These are phyloP conservation scores for Parazoanthus swiftii DNA, from an alignment of 92 coral and sea anemone genomes.

Conservation along the genomic window DNA sequence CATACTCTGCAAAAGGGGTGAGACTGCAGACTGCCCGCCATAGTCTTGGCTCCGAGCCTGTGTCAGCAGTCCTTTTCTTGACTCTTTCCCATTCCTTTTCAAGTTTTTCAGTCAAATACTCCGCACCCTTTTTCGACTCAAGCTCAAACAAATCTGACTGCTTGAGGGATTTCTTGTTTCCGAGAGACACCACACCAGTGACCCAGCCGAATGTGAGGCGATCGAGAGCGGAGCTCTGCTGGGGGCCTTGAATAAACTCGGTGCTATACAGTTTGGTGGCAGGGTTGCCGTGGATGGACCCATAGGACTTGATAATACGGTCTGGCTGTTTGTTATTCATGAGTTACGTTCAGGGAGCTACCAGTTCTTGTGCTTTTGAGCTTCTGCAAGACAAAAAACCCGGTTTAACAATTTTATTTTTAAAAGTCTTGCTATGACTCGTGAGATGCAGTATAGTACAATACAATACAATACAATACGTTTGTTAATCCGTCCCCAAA, in stretches of 20 bases:
- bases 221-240: constrained; percentile 33
- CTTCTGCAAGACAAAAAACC: neutral
- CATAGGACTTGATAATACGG: constrained; percentile 23
- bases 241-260: constrained; percentile 41
- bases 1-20: constrained; percentile 14
- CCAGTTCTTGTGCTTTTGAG: neutral
- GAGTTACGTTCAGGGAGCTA: too few species aligned
- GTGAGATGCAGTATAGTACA: too few species aligned
- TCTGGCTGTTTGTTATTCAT: constrained; percentile 4
- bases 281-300: constrained; percentile 1
- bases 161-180: constrained; percentile 32
- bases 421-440: too few species aligned
- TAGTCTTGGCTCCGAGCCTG: constrained; percentile 28
- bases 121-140: constrained; percentile 40
- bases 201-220: constrained; percentile 44
- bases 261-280: constrained; percentile 30
- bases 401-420: neutral
- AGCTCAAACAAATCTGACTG: constrained; percentile 42
- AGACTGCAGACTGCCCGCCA: constrained; percentile 34
- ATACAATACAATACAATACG: too few species aligned
- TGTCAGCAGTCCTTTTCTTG: neutral
- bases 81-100: constrained; percentile 32
- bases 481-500: too few species aligned
- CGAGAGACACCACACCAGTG: constrained; percentile 40
- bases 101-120: constrained; percentile 34